Base-by-base conservation (phyloP, 2,113 vertebrate genomes). In the Grammomys dolichurus region DNA sequence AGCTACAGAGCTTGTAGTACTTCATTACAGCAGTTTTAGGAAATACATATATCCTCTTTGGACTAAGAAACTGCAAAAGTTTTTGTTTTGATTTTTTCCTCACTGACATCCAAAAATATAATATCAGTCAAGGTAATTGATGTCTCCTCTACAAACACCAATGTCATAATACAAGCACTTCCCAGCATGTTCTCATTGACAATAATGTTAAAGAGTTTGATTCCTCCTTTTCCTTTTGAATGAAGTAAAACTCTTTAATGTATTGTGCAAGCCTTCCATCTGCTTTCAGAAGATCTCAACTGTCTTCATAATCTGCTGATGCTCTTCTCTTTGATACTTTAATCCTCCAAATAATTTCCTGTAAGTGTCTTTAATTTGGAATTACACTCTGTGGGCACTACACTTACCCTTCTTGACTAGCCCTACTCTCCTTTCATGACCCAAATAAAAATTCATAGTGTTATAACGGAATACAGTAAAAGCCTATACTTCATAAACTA, bases 221-320 rank as follows among this genome's bases (percentile, higher is more conserved):
- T 76, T 90, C 24, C 22, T 90, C 43, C 24, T 31, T 90, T 92
- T 92, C 58, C 28, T 67, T 90, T 51, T 82, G 31, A 92, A 87
- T 92, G 22, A 77, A 87, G 31, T 63, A 63, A 70, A 84, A 90
- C 26, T 46, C 33, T 86, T 87, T 89, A 48, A 67, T 11, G 28
- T 78, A 81, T 86, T 43, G 93, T 9, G 58, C 46, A 78, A 31
- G 58, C 2, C 5, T 81, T 65, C 81, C n/a, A 67, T 87, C 19
- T 82, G 22, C 77, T 36, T 90, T 95, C 51, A 88, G 43, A 87
- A 6, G 46, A 78, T 51, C 31, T 56, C 14, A 51, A 31, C 4
- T 76, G 3, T 78, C 7, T 94, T 36, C 36, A 43, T 58, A 90
- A 92, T 76, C 36, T 46, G 69, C 43, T 94, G 14, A 31, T 82